Evolutionary conservation across 2,888 invertebrate genomes (phyloP).

Genomic region (Calliscelio sp.): DNA sequence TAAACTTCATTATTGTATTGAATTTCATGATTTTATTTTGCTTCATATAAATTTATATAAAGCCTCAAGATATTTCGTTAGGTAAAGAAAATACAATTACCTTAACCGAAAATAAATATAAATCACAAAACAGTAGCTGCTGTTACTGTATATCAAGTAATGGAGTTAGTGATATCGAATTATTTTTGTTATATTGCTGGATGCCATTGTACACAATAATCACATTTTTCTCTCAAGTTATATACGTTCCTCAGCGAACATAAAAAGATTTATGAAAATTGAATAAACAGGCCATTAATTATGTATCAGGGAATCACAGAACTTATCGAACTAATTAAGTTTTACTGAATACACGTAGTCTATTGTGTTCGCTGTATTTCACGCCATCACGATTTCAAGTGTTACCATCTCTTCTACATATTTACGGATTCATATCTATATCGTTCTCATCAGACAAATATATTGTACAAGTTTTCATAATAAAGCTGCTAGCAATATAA

Average conservation of each 20-base stretch:
- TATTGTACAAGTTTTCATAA: not conserved
- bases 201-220: not conserved
- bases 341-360: not conserved
- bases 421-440: not conserved
- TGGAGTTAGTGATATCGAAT: not conserved
- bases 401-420: not conserved
- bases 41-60: not conserved
- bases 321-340: not conserved
- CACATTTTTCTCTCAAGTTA: not conserved
- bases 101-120: not conserved
- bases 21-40: too few relatives aligned
- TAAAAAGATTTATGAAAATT: not conserved
- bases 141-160: not conserved
- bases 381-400: constrained; percentile 2
- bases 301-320: not conserved
- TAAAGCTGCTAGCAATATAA: too few relatives aligned
- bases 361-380: not conserved
- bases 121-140: not conserved
- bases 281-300: not conserved
- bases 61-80: not conserved
- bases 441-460: not conserved
- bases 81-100: not conserved
- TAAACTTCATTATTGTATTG: too few relatives aligned
- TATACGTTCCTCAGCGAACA: not conserved
- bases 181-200: not conserved